Percentiles rank a stretch among this genome's conserved stretches.
Conservation (phyloP, 2,888 invertebrate genomes). For the Eupithecia pulchellata region DNA sequence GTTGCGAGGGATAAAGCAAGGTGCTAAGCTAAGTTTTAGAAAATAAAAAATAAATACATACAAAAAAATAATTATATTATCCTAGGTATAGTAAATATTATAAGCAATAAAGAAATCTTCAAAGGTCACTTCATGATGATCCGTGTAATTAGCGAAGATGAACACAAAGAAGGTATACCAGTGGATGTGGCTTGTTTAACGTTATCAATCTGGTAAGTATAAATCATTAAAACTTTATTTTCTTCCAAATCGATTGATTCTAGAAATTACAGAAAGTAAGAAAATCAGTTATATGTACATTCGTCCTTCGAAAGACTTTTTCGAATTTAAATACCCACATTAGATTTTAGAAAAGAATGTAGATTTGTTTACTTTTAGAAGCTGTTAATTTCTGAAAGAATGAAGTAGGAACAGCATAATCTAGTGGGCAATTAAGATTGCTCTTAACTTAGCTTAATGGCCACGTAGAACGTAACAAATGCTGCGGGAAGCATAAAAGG, state of each 20-base stretch:
- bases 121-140: neutral
- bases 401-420: constrained; percentile 9
- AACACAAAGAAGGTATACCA: neutral
- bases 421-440: constrained; percentile 3
- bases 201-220: neutral
- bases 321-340: neutral
- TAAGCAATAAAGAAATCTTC: neutral
- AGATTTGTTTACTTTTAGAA: neutral
- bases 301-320: neutral
- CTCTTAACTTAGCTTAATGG: constrained; percentile 12
- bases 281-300: neutral
- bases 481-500: constrained; percentile 16
- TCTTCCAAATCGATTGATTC: neutral
- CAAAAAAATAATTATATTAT: neutral
- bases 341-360: neutral
- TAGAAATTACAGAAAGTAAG: neutral
- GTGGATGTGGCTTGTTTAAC: neutral
- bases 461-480: constrained; percentile 11
- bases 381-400: neutral
- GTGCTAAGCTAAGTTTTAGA: neutral
- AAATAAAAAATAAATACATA: neutral
- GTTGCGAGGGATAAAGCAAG: neutral
- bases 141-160: neutral
- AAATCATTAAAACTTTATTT: neutral
- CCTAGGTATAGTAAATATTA: too few relatives aligned